A percentile compares a stretch with the other conserved stretches of the same genome.
These are phyloP conservation scores for Gerris buenoi DNA, from an alignment of 1,140 invertebrate species.

Conservation along the genomic window DNA sequence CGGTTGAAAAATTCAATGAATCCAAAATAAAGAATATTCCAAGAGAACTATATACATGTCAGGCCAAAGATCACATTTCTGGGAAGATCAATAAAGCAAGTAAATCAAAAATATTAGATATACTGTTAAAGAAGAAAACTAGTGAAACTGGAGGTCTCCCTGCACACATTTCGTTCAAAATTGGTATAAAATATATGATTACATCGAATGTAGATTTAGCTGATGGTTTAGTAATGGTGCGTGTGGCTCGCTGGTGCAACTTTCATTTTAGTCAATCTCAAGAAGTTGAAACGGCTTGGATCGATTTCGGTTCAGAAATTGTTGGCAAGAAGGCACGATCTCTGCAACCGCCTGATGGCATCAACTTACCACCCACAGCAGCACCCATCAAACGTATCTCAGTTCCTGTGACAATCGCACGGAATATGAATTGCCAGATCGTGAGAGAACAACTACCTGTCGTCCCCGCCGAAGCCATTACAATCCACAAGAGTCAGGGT, in stretches of 20 bases:
- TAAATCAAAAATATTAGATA: background rate
- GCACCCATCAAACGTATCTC: background rate
- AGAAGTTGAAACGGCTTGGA: background rate
- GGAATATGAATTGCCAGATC: background rate
- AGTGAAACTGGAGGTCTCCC: background rate
- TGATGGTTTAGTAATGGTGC: constrained; percentile 2
- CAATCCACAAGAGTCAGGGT: constrained; percentile 2
- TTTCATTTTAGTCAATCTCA: background rate
- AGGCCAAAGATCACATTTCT: background rate
- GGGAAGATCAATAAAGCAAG: background rate
- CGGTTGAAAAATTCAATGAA: background rate
- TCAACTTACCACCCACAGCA: background rate
- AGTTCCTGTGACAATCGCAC: background rate
- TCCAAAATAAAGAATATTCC: background rate
- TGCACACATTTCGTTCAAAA: background rate
- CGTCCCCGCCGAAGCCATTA: constrained; percentile 4
- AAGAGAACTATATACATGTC: background rate
- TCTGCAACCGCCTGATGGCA: background rate
- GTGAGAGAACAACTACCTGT: background rate
- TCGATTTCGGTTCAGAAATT: background rate
- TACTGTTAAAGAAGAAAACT: background rate
- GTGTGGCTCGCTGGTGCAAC: background rate
- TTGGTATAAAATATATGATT: constrained; percentile 6
- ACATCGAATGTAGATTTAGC: no score
- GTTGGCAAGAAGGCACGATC: background rate